Evolutionary conservation across 2,888 invertebrate genomes (phyloP).

Genomic region (Habroteleia sp.): DNA sequence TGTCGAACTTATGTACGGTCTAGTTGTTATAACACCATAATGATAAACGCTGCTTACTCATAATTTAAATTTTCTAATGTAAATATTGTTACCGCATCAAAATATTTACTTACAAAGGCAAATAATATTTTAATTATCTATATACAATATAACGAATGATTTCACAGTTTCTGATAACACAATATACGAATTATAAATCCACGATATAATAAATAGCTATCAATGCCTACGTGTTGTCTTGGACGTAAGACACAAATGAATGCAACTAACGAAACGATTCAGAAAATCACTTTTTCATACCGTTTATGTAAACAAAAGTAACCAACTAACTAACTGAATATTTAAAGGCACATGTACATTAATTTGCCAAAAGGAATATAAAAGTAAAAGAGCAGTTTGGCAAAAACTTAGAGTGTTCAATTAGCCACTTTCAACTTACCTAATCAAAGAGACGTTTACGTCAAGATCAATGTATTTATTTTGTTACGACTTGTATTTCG

Average conservation of each 20-base stretch:
- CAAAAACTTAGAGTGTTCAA: conserved; percentile 41
- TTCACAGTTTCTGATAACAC: conserved; percentile 46
- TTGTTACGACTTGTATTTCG: conserved; percentile 50
- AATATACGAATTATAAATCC: conserved; percentile 56
- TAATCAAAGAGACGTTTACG: conserved; percentile 34
- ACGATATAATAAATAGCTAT: conserved; percentile 57
- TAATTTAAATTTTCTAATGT: conserved; percentile 61
- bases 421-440: conserved; percentile 42
- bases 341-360: conserved; percentile 5
- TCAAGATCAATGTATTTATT: conserved; percentile 49
- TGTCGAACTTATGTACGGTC: conserved; percentile 61
- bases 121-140: conserved; percentile 62
- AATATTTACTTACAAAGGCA: conserved; percentile 58
- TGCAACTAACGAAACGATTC: conserved; percentile 52
- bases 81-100: conserved; percentile 56
- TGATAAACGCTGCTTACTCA: conserved; percentile 57
- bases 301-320: conserved; percentile 27
- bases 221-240: conserved; percentile 55
- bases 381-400: conserved; percentile 19
- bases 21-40: conserved; percentile 64
- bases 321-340: conserved; percentile 2
- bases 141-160: conserved; percentile 55
- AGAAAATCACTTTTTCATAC: conserved; percentile 37
- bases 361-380: conserved; percentile 1
- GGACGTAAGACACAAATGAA: conserved; percentile 22